phyloP scores from a whole-genome alignment of 2,797 vertebrate genomes.

The Siniperca undulata region DNA sequence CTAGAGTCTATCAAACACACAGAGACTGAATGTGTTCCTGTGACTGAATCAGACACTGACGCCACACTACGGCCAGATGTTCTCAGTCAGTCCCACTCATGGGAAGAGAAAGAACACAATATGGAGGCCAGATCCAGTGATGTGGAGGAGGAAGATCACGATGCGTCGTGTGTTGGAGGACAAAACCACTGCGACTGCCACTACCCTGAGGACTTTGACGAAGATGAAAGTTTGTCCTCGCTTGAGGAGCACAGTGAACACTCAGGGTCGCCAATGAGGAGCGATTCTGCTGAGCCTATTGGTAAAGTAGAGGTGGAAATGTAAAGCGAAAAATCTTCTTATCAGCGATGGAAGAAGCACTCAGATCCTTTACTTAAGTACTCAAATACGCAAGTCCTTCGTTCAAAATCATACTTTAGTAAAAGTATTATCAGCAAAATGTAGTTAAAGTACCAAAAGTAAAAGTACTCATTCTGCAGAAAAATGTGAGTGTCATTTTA shows the following conservation, averaged over 20 bases:
- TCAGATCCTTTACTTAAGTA: neutral
- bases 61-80: neutral
- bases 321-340: neutral
- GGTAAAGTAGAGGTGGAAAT: constrained; percentile 71
- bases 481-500: neutral
- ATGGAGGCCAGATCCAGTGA: constrained; percentile 26
- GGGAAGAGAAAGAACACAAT: constrained; percentile 5
- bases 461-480: neutral
- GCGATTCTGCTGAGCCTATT: constrained; percentile 58
- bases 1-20: constrained; percentile 69
- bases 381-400: neutral
- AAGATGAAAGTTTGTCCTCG: constrained; percentile 80
- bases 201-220: constrained; percentile 89
- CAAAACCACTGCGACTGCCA: constrained; percentile 59
- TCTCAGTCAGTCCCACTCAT: constrained; percentile 1
- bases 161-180: constrained; percentile 48
- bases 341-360: neutral
- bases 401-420: neutral
- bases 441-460: neutral
- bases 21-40: constrained; percentile 29
- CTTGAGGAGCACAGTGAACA: constrained; percentile 68
- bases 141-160: constrained; percentile 33
- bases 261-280: constrained; percentile 35
- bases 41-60: constrained; percentile 2
- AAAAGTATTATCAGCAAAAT: neutral